Evolutionary conservation across 2,888 invertebrate species (phyloP).

Genomic region (Blastobasis adustella): DNA sequence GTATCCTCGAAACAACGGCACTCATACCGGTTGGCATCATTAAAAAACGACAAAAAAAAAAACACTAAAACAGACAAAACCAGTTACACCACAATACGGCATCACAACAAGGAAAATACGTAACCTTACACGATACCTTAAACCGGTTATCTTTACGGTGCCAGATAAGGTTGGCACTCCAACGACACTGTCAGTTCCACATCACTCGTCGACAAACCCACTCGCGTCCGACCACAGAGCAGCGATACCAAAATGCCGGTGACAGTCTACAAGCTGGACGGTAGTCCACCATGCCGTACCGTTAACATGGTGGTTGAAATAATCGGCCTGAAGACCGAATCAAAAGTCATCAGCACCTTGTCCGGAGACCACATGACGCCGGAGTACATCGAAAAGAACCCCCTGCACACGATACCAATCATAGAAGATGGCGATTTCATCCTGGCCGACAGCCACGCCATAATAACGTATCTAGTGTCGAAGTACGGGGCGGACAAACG

Average conservation of each 20-base stretch:
- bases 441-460: conserved; percentile 37
- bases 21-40: too few relatives aligned
- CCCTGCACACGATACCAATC: conserved; percentile 31
- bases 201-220: too few relatives aligned
- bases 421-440: conserved; percentile 38
- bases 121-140: too few relatives aligned
- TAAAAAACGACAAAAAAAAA: too few relatives aligned
- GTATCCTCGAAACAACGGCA: too few relatives aligned
- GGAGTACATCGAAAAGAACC: conserved; percentile 34
- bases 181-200: too few relatives aligned
- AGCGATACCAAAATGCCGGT: conserved; percentile 23
- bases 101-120: too few relatives aligned
- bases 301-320: conserved; percentile 30
- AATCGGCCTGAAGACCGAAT: conserved; percentile 26
- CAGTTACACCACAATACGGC: too few relatives aligned
- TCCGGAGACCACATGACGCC: conserved; percentile 22
- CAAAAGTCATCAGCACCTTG: conserved; percentile 19
- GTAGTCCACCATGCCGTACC: conserved; percentile 30
- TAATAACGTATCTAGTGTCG: conserved; percentile 34
- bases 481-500: conserved; percentile 36
- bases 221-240: too few relatives aligned
- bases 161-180: too few relatives aligned
- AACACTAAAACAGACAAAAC: too few relatives aligned
- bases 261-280: conserved; percentile 24
- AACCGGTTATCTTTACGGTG: too few relatives aligned